Evolutionary conservation across 2,888 invertebrate genomes (phyloP).

Genomic region (Unio pictorum): DNA sequence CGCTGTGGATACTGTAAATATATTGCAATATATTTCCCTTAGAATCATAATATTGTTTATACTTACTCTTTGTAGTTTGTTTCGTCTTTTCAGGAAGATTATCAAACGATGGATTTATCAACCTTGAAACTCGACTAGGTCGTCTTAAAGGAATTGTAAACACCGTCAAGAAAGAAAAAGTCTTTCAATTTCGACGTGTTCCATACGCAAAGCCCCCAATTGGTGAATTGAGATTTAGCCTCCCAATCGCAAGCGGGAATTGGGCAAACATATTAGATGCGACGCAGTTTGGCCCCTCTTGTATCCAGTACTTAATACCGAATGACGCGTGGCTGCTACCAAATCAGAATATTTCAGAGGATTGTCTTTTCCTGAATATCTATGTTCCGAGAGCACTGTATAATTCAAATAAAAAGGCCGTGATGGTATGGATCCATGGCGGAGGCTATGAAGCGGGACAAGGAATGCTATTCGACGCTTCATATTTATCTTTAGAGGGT

Average conservation of each 20-base stretch:
- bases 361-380: slow-evolving; percentile 48
- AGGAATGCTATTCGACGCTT: slow-evolving; percentile 37
- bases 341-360: slow-evolving; percentile 35
- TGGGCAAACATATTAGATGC: slow-evolving; percentile 26
- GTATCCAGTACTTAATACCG: slow-evolving; percentile 30
- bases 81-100: too few species aligned
- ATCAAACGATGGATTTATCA: too few species aligned
- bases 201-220: slow-evolving; percentile 42
- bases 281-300: slow-evolving; percentile 34
- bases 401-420: slow-evolving; percentile 22
- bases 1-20: too few species aligned
- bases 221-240: slow-evolving; percentile 26
- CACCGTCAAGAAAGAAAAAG: neutral
- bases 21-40: too few species aligned
- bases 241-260: slow-evolving; percentile 13
- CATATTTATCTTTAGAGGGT: slow-evolving; percentile 34
- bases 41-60: too few species aligned
- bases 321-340: slow-evolving; percentile 35
- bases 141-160: too few species aligned
- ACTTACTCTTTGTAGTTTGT: too few species aligned
- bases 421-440: slow-evolving; percentile 55
- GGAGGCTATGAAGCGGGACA: slow-evolving; percentile 43
- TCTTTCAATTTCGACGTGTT: slow-evolving; percentile 34
- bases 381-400: slow-evolving; percentile 31
- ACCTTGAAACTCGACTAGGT: too few species aligned